Evolutionary conservation across 2,797 vertebrate species (phyloP).

Genomic region (Phalloptychus januarius): DNA sequence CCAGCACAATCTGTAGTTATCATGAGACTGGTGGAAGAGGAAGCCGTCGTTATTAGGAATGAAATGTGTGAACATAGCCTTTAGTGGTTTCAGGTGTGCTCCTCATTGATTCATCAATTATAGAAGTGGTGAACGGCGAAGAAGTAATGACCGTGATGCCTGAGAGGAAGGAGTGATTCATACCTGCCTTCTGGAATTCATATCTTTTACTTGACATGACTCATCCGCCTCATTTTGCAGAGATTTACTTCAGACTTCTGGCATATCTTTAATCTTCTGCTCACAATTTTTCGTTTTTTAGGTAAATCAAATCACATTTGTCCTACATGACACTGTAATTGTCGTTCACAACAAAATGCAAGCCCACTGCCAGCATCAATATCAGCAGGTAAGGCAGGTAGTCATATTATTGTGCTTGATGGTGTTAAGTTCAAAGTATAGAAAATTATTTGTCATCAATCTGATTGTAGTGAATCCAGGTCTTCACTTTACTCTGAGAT

Average conservation of each 20-base stretch:
- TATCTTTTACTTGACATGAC: slow-evolving; percentile 15
- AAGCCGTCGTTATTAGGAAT: slow-evolving; percentile 3
- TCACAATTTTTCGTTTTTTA: not conserved
- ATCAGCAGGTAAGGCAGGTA: not conserved
- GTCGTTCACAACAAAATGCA: slow-evolving; percentile 7
- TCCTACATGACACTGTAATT: not conserved
- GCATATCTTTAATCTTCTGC: not conserved
- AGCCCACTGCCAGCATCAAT: slow-evolving; percentile 3
- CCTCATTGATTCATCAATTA: slow-evolving; percentile 9
- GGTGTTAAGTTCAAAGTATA: not conserved
- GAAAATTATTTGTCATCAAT: not conserved
- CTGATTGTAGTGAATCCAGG: not conserved
- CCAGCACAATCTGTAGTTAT: slow-evolving; percentile 46
- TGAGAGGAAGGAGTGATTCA: slow-evolving; percentile 21
- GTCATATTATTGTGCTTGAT: not conserved
- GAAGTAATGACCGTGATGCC: slow-evolving; percentile 1
- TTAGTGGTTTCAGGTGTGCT: not conserved
- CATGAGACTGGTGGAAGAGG: slow-evolving; percentile 5
- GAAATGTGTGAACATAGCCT: slow-evolving; percentile 4
- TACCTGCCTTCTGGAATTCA: not conserved
- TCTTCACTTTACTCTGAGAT: not conserved
- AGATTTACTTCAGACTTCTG: slow-evolving; percentile 3
- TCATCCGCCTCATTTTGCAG: slow-evolving; percentile 22
- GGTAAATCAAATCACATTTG: not conserved
- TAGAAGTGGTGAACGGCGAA: slow-evolving; percentile 19